Evolutionary conservation across 2,888 invertebrate genomes (phyloP), one percentile per base, ranked within the genome.

Genomic region (Andrena praecox): DNA sequence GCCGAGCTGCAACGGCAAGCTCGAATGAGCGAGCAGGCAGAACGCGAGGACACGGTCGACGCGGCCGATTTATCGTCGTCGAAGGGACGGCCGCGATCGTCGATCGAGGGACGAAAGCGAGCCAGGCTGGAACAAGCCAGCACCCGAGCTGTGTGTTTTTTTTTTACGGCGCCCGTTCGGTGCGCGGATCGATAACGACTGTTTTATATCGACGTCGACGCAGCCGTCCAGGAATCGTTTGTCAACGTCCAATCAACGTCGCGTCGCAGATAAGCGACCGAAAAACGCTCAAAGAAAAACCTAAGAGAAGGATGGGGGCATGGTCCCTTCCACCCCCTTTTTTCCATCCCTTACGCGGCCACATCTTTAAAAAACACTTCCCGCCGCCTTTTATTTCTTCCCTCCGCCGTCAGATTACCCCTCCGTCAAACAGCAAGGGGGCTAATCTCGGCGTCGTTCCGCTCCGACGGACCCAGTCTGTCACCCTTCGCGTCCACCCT

Each of bases 221-320:
- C 83, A 83, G 75, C 66, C 82, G 77, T 74, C 79, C 83, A 85
- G 73, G 84, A 88, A 87, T 91, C 92, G 89, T 92, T 92, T 92
- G 90, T 93, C 93, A 93, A 92, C 89, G 92, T 92, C 92, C 91
- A 92, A 93, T 93, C 92, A 92, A 90, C 88, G 89, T 90, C 89
- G 85, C 67, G 68, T 42, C 52, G 68, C 54, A 74, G 82, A 74
- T 63, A 80, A 80, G 72, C 72, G 76, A 63, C 35, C 29, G 70
- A 79, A 73, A 80, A 77, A 72, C 20, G 68, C 33, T 12, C 12
- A 20, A 50, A 54, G 72, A 84, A 70, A 77, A 56, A 76, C 74
- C 69, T 54, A 42, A 54, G n/a, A 24, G 50, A 56, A 66, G 69
- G 29, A 8, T 0, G 35, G 35, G 50, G 29, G 35, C 54, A 35